Conservation (phyloP, 2,888 invertebrate genomes). For the Drosophila algonquin region DNA sequence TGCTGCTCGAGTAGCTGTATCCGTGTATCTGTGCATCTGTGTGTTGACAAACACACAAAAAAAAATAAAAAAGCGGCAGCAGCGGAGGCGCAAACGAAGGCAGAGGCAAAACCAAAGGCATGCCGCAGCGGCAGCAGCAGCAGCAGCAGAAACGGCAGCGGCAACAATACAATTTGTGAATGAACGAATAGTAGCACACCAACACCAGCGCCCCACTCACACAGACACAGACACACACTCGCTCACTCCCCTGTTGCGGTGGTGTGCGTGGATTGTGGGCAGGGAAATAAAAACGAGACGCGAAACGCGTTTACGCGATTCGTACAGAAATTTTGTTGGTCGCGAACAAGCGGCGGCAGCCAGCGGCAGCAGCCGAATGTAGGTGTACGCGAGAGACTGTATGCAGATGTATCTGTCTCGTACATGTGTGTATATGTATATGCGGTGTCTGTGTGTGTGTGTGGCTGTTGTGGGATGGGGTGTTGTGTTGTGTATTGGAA, state of each 20-base stretch:
- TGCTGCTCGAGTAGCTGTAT: conserved; percentile 49
- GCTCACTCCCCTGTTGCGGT: conserved; percentile 27
- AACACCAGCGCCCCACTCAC: neutral
- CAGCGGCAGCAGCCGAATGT: conserved; percentile 54
- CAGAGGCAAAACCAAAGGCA: conserved; percentile 62
- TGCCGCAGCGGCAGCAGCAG: conserved; percentile 55
- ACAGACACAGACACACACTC: conserved; percentile 8
- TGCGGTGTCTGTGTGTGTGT: conserved; percentile 25
- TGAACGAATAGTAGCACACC: conserved; percentile 77
- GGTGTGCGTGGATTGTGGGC: conserved; percentile 81
- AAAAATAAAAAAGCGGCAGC: conserved; percentile 49
- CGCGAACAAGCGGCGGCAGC: conserved; percentile 43
- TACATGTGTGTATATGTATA: conserved; percentile 46
- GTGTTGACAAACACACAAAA: conserved; percentile 77
- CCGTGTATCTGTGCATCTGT: conserved; percentile 34
- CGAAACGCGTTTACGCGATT: conserved; percentile 83
- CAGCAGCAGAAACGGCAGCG: conserved; percentile 46
- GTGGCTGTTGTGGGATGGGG: conserved; percentile 10
- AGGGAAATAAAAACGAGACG: conserved; percentile 82
- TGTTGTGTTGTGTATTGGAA: conserved; percentile 42
- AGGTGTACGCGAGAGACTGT: conserved; percentile 43
- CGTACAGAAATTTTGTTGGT: conserved; percentile 79
- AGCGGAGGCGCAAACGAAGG: conserved; percentile 22
- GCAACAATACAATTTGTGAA: conserved; percentile 73
- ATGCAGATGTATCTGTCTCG: conserved; percentile 48